Base-by-base conservation (phyloP, 2,113 vertebrate species). In the Oceanodroma tethys region DNA sequence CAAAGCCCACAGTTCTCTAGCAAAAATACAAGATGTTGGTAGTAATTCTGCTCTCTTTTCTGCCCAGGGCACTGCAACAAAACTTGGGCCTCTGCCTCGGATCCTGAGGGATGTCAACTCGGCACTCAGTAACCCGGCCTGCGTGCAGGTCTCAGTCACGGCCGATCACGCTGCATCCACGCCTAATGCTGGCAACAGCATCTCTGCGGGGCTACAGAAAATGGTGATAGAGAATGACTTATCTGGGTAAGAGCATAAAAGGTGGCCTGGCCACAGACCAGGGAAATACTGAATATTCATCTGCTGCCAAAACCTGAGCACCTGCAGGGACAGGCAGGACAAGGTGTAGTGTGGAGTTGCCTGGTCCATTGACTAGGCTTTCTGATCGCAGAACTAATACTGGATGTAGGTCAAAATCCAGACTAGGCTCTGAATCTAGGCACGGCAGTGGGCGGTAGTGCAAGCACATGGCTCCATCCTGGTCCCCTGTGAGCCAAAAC, bases 141-240 rank as follows among this genome's bases (percentile, higher is more conserved):
- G 98, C 1, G 81, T 99, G 86, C 99, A 98, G 93, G 98, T 99
- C 73, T 95, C 98, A 1, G 95, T 98, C 23, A 98, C 97, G 3
- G 97, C 98, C 0, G 99, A 99, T 48, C 98, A 97, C 20, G 48
- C 98, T 34, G 98, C 98, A 11, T 99, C 99, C 18, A 98, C 99
- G 0, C 98, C 99, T 0, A 98, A 93, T 4, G 97, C 99, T 0
- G 87, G 98, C 94, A 98, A 98, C 97, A 99, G 99, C 98, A 99
- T 99, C 98, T 99, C 99, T 2, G 98, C 98, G 0, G 99, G 99
- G 55, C 98, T 99, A 45, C 99, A 99, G 98, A 99, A 99, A 98
- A 99, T 99, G 99, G 99, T 99, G 93, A 99, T 99, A 26, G 99
- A 99, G 97, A 99, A 98, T 12, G 99, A 99, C 74, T 97, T 99